A percentile compares a stretch with the other conserved stretches of the same genome.
Evolutionary conservation across 2,888 invertebrate species (phyloP).

Genomic region (Macroteleia sp.): DNA sequence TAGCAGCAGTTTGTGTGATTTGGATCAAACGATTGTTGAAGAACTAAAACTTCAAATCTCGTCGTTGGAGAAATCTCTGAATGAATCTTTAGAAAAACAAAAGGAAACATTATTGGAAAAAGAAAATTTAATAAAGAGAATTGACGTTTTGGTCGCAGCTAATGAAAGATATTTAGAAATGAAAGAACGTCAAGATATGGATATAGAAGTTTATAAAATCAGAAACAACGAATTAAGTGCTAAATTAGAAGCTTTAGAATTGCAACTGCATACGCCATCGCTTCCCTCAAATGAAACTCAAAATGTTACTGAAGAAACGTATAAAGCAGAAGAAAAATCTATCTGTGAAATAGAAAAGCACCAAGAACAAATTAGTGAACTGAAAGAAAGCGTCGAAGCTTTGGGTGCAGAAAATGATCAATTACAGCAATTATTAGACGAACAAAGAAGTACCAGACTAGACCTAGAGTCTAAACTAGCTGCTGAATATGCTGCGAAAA

Average conservation of each 20-base stretch:
- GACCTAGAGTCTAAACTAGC: slow-evolving; percentile 63
- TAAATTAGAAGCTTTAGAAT: slow-evolving; percentile 86
- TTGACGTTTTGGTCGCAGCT: slow-evolving; percentile 90
- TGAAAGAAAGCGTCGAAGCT: slow-evolving; percentile 86
- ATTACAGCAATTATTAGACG: slow-evolving; percentile 86
- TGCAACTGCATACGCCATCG: too few relatives aligned
- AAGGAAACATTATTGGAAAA: slow-evolving; percentile 88
- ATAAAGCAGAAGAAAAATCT: background rate
- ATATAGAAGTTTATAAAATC: slow-evolving; percentile 89
- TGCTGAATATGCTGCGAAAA: slow-evolving; percentile 59
- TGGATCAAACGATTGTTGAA: slow-evolving; percentile 92
- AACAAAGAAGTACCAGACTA: slow-evolving; percentile 83
- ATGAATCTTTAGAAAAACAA: slow-evolving; percentile 86
- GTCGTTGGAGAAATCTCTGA: slow-evolving; percentile 87
- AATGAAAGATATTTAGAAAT: slow-evolving; percentile 91
- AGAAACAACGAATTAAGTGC: slow-evolving; percentile 89
- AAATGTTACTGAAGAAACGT: slow-evolving; percentile 12
- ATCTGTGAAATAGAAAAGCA: slow-evolving; percentile 64
- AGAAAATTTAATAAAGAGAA: slow-evolving; percentile 87
- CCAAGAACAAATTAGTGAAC: slow-evolving; percentile 83
- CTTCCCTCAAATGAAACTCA: slow-evolving; percentile 5
- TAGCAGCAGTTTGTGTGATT: slow-evolving; percentile 85
- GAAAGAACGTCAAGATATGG: slow-evolving; percentile 92
- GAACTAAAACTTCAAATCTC: slow-evolving; percentile 89
- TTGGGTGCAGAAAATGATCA: slow-evolving; percentile 87